Percentiles rank a stretch among this genome's conserved stretches.
These are phyloP conservation scores for Drosophila leontia DNA, from an alignment of 1,140 invertebrate genomes.

Conservation along the genomic window DNA sequence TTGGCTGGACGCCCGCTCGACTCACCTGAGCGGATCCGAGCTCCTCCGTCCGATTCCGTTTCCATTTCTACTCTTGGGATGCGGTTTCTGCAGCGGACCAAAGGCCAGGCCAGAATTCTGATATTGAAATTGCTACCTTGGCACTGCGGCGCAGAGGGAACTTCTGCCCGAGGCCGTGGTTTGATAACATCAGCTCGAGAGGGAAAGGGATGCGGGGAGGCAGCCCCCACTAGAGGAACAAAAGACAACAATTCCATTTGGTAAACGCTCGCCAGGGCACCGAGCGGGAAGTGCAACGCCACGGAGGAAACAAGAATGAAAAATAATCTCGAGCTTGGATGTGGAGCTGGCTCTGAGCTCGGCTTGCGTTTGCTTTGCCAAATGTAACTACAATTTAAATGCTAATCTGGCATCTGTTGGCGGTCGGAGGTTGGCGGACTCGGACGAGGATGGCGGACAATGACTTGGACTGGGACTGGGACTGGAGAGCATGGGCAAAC, in stretches of 20 bases:
- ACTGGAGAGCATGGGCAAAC: conserved; percentile 61
- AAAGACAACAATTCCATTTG: conserved; percentile 82
- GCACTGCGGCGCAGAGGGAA: conserved; percentile 48
- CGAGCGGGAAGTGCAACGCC: conserved; percentile 53
- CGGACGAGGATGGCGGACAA: conserved; percentile 50
- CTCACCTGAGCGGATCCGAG: conserved; percentile 59
- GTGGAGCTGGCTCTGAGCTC: conserved; percentile 45
- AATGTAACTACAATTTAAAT: conserved; percentile 83
- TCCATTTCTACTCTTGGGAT: conserved; percentile 19
- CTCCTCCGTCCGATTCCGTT: conserved; percentile 18
- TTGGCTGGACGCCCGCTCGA: conserved; percentile 49
- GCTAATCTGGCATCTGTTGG: conserved; percentile 80
- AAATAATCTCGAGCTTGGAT: conserved; percentile 67
- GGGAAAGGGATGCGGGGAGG: conserved; percentile 6
- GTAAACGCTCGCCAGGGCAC: conserved; percentile 66
- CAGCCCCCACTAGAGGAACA: conserved; percentile 64
- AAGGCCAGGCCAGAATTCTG: conserved; percentile 75
- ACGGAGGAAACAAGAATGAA: conserved; percentile 66
- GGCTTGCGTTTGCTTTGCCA: conserved; percentile 55
- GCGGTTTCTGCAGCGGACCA: conserved; percentile 64
- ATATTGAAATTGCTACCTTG: conserved; percentile 82
- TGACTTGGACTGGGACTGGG: conserved; percentile 19
- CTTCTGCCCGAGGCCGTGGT: conserved; percentile 66
- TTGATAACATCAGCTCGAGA: conserved; percentile 69
- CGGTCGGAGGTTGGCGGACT: conserved; percentile 62